Conservation (phyloP, 2,888 invertebrate species). For the Harpalus rufipes region DNA sequence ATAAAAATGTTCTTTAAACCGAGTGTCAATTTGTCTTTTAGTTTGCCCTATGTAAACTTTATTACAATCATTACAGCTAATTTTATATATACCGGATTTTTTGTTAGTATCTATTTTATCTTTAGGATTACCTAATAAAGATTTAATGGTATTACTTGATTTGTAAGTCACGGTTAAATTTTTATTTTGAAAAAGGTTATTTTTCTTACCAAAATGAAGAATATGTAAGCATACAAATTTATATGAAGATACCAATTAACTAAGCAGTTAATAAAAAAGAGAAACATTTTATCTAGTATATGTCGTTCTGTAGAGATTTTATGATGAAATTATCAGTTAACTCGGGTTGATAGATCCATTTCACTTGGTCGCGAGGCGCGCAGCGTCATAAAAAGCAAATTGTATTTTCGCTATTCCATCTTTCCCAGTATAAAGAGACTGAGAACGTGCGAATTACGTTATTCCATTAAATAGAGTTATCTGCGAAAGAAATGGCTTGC, state of each 20-base stretch:
- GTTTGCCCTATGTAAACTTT: no score
- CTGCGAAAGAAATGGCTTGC: constrained; percentile 47
- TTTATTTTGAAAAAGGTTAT: no score
- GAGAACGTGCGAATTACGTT: constrained; percentile 41
- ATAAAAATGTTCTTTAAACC: no score
- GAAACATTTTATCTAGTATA: background rate
- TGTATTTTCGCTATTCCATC: constrained; percentile 33
- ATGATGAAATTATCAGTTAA: constrained; percentile 27
- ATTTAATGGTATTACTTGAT: no score
- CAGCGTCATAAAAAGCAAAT: constrained; percentile 22
- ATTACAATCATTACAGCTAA: no score
- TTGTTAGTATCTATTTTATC: no score
- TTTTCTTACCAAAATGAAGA: background rate
- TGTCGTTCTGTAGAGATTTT: constrained; percentile 2
- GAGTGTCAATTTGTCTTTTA: no score
- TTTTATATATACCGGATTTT: no score
- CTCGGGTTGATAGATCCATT: constrained; percentile 24
- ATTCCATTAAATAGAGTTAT: constrained; percentile 52
- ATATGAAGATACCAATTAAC: background rate
- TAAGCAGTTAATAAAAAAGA: background rate
- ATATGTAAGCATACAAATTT: no score
- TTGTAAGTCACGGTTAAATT: no score
- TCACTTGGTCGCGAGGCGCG: background rate
- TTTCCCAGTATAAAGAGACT: constrained; percentile 10
- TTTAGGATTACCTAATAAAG: no score